A percentile compares a stretch with the other conserved stretches of the same genome.
Conservation (phyloP, 1,140 invertebrate species). For the Euwallacea fornicatus region DNA sequence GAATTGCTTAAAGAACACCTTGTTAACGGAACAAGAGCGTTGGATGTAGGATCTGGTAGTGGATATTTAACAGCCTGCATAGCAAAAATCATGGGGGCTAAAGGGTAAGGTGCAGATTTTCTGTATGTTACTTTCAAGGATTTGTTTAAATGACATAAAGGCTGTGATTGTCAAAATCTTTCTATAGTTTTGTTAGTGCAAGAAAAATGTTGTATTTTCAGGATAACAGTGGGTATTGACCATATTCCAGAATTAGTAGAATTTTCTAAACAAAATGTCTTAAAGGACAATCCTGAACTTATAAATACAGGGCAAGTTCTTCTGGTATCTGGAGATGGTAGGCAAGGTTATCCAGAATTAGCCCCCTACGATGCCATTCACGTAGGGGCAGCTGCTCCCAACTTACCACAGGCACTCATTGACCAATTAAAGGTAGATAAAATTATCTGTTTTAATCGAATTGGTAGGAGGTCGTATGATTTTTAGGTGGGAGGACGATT, state of each 20-base stretch:
- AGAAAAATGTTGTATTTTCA: constrained; percentile 26
- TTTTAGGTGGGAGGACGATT: constrained; percentile 76
- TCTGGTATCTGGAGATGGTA: constrained; percentile 83
- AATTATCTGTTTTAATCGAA: constrained; percentile 2
- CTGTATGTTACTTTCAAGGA: not conserved
- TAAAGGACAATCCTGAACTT: constrained; percentile 71
- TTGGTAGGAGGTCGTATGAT: not conserved
- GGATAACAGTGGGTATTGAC: constrained; percentile 83
- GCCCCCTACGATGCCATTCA: constrained; percentile 92
- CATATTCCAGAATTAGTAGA: constrained; percentile 86
- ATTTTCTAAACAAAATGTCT: constrained; percentile 75
- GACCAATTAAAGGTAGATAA: constrained; percentile 61
- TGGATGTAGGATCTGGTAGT: constrained; percentile 95
- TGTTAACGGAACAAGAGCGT: constrained; percentile 72
- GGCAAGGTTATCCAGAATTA: constrained; percentile 69
- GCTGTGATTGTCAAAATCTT: not conserved
- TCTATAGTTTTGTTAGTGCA: not conserved
- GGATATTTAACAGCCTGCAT: constrained; percentile 97
- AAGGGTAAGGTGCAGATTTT: constrained; percentile 58
- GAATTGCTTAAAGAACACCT: constrained; percentile 86
- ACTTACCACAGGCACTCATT: constrained; percentile 68
- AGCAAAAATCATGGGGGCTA: constrained; percentile 80
- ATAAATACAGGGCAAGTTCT: constrained; percentile 66
- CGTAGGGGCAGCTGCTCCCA: constrained; percentile 87
- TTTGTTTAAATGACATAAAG: not conserved